Conservation (phyloP, 2,888 invertebrate genomes). For the Capitulum mitella region DNA sequence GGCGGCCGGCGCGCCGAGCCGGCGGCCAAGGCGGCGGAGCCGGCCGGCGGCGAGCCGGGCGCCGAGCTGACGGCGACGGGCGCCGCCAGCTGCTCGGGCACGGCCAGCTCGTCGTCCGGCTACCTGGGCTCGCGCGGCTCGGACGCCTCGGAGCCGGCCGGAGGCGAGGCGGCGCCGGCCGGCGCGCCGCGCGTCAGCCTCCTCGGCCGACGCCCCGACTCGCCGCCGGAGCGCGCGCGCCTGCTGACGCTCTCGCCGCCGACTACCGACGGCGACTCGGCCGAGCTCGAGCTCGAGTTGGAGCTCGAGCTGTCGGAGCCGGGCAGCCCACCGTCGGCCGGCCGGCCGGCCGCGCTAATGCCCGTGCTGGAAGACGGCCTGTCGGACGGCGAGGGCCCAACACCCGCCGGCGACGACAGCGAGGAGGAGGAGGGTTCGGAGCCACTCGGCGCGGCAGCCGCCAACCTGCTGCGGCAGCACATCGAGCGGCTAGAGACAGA, state of each 20-base stretch:
- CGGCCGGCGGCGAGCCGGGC: not conserved
- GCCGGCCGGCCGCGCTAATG: conserved; percentile 25
- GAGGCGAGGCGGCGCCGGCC: not conserved
- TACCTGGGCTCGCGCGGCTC: conserved; percentile 17
- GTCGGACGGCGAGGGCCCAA: conserved; percentile 30
- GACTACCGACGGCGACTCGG: not conserved
- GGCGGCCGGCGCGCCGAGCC: too few relatives aligned
- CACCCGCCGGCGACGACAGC: not conserved
- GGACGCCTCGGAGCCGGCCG: conserved; percentile 8
- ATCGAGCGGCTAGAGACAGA: not conserved
- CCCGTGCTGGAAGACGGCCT: conserved; percentile 36
- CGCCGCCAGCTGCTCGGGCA: conserved; percentile 9
- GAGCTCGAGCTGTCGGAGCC: not conserved
- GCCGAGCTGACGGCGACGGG: not conserved
- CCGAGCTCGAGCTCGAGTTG: not conserved
- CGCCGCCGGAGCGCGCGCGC: not conserved
- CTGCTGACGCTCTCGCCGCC: conserved; percentile 1
- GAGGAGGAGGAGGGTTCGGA: not conserved
- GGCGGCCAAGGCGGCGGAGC: too few relatives aligned
- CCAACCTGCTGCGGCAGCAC: not conserved
- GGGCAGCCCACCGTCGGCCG: not conserved
- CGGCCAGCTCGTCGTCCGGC: conserved; percentile 17
- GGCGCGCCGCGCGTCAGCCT: not conserved
- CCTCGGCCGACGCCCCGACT: not conserved
- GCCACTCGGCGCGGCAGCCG: not conserved